phyloP scores from a whole-genome alignment of 2,797 vertebrate species.

The Sebastes hopkinsi region DNA sequence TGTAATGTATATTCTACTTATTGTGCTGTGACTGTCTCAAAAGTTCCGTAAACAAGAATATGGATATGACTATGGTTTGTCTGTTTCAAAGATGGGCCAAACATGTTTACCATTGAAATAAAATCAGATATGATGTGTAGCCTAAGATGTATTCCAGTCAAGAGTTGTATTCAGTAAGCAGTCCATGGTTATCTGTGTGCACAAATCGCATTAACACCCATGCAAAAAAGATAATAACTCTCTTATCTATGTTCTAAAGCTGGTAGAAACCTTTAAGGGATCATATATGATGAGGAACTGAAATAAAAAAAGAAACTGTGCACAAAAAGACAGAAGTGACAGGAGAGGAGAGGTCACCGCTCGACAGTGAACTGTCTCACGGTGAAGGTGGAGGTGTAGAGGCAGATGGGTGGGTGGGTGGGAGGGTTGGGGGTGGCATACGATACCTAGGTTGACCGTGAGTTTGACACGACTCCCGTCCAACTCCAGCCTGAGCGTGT shows the following conservation, averaged over 20 bases:
- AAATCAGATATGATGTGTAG: slow-evolving; percentile 58
- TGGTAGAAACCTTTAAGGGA: slow-evolving; percentile 12
- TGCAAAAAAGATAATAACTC: slow-evolving; percentile 59
- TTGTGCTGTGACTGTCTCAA: slow-evolving; percentile 79
- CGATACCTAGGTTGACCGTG: slow-evolving; percentile 99
- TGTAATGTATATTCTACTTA: not conserved
- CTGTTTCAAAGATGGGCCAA: slow-evolving; percentile 89
- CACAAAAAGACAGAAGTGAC: slow-evolving; percentile 28
- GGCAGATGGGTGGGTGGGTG: slow-evolving; percentile 40
- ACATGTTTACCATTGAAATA: slow-evolving; percentile 82
- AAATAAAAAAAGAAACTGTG: slow-evolving; percentile 29
- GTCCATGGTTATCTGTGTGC: slow-evolving; percentile 33
- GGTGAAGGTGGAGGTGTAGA: slow-evolving; percentile 38
- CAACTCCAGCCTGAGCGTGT: slow-evolving; percentile 95
- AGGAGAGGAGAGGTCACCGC: slow-evolving; percentile 37
- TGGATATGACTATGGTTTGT: slow-evolving; percentile 59
- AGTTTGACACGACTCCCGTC: slow-evolving; percentile 97
- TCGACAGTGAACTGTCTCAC: slow-evolving; percentile 32
- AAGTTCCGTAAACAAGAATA: slow-evolving; percentile 47
- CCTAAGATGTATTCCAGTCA: slow-evolving; percentile 2
- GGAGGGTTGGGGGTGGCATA: slow-evolving; percentile 71
- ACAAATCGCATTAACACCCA: slow-evolving; percentile 59
- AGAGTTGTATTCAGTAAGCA: slow-evolving; percentile 5
- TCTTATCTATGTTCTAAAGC: slow-evolving; percentile 2
- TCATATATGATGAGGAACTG: slow-evolving; percentile 29